Base-by-base conservation (phyloP, 2,888 invertebrate species). In the Litoditis marina region DNA sequence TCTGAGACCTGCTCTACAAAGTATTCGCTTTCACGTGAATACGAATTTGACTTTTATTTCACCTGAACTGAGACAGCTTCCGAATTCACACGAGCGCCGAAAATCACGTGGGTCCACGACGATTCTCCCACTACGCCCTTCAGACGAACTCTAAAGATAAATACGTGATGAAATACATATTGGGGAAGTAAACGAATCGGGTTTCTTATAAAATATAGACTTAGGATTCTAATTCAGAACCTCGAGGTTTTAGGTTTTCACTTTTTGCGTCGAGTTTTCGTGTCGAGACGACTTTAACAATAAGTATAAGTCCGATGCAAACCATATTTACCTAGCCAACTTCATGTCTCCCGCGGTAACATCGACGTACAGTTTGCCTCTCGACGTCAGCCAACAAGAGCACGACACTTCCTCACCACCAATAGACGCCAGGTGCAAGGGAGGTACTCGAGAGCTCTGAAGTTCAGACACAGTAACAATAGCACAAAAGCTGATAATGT, bases 41-140 rank as follows among this genome's bases (percentile, higher is more conserved):
- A 0, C 2, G 19, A 25, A 42, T 19, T 4, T 13, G 27, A 32
- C 25, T 25, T 5, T 1, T 16, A 27, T 46, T 27, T 27, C 42
- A 57, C 62, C 42, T 62, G 62, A 13, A 57, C 32, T 8, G 27
- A 31, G 16, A 62, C 22, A 22, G 19, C 31, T 7, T 62, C 51
- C 44, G 51, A 16, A 19, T 34, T 16, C n/a, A 52, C 42, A 27
- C 32, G 27, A 6, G 57, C 32, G 2, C 57, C 62, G 11, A 36
- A 57, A 6, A 34, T 46, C 1, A 62, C 39, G 42, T 62, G 62
- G 22, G 52, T 51, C 62, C 62, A 62, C 8, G 16, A 19, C 16
- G 28, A 28, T n/a, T 62, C 62, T 6, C 27, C n/a, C 5, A 57
- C 39, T 6, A 22, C 16, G 36, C 62, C 62, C 28, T 57, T 56